Evolutionary conservation across 2,797 vertebrate genomes (phyloP).

Genomic region (Dendrocincla tyrannina): DNA sequence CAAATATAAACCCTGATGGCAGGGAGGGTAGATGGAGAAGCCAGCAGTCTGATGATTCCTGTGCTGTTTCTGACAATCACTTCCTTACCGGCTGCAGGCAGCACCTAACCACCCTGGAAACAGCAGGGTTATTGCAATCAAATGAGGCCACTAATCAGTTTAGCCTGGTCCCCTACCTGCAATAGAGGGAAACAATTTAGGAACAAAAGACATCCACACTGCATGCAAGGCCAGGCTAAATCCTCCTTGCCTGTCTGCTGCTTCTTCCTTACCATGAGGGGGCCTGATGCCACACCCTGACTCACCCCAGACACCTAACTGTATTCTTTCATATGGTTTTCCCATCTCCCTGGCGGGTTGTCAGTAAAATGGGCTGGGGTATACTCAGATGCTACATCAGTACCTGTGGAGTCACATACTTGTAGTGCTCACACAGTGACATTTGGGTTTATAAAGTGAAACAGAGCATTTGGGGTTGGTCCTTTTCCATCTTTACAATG

Average conservation of each 20-base stretch:
- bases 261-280: not conserved
- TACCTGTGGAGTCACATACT: not conserved
- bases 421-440: not conserved
- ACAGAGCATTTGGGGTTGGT: not conserved
- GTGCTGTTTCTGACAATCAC: not conserved
- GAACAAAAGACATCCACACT: not conserved
- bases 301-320: not conserved
- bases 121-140: not conserved
- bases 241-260: not conserved
- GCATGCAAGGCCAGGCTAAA: not conserved
- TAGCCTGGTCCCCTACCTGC: not conserved
- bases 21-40: not conserved
- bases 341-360: not conserved
- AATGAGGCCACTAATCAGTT: not conserved
- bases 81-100: not conserved
- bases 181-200: not conserved
- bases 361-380: not conserved
- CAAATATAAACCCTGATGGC: not conserved
- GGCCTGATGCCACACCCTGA: not conserved
- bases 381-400: not conserved
- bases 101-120: not conserved
- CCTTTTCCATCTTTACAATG: not conserved
- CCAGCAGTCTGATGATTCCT: not conserved
- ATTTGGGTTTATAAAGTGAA: not conserved
- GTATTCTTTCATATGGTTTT: not conserved